Base-by-base conservation (phyloP, 2,888 invertebrate species). In the Drosophila prolongata region DNA sequence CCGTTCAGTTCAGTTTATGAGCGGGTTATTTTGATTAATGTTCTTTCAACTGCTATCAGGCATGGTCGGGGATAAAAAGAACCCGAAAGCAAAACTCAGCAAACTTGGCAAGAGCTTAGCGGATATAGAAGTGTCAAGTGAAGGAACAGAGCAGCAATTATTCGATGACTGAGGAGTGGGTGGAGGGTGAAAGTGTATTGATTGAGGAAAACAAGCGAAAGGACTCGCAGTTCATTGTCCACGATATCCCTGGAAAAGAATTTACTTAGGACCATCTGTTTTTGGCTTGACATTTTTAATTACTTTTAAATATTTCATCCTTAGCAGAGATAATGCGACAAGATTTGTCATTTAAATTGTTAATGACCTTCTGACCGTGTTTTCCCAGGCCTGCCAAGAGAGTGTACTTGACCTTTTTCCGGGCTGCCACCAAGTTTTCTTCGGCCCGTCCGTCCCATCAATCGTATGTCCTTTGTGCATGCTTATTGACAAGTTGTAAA, bases 1-100 rank as follows among this genome's bases (percentile, higher is more conserved):
- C 46, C 16, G 55, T 37, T 38, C 58, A 55, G 75, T 74, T 61
- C 77, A 80, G 71, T 75, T 82, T 86, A 80, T 86, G 86, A 80
- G 65, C 67, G 77, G 78, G 70, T 73, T 83, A 83, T 80, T 86
- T 86, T 82, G 86, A 82, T 82, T 83, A 82, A 83, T 82, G 82
- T 57, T 59, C 65, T 55, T 56, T 57, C 58, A 72, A 59, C 66
- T 69, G 73, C 47, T 47, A 59, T 52, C 65, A 38, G 50, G 58
- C 75, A 61, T 16, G 42, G 59, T 54, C 38, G 56, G 6, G 57
- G 47, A 34, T 19, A 54, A 54, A 53, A 60, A 35, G 2, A 19
- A 3, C 35, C 3, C 37, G 37, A 37, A 24, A 27, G 11, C 56
- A 19, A 44, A 56, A 49, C 24, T 38, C 43, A 61, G 53, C 46